Evolutionary conservation across 1,140 invertebrate genomes (phyloP), one percentile per base, ranked within the genome.

Genomic region (Chelonus insularis): DNA sequence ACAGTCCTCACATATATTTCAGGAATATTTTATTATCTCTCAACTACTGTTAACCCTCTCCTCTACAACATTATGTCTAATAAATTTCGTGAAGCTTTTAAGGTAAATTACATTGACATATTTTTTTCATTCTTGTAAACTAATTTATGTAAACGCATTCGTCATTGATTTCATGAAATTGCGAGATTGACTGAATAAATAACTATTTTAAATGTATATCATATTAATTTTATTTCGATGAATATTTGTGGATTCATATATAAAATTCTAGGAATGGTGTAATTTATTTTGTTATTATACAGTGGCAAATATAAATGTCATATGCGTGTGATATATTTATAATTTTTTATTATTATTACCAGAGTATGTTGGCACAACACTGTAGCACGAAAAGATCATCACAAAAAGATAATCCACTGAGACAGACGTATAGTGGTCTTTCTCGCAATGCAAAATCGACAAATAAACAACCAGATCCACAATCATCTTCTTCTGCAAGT

Each of bases 61-160:
- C 84, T 94, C 1, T 95, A 94, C 76, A 90, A 91, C 72, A 90
- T 94, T 25, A 94, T 94, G 91, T 94, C 91, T 1, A 87, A 92
- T 72, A 92, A 93, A 76, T 95, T 93, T 69, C 83, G 91, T 51
- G 87, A 91, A 66, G 91, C 91, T 20, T 93, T 93, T 72, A 90
- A 90, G 86, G 89, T 91, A 51, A 39, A 20, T 23, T 43, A 14
- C 14, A 39, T 32, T 32, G 4, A 32, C 4, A 51, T 51, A 9
- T 16, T 18, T 18, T 14, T 51, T 29, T n/a, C n/a, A n/a, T n/a
- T n/a, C n/a, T n/a, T n/a, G n/a, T n/a, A n/a, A n/a, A n/a, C n/a
- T n/a, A n/a, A n/a, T n/a, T n/a, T n/a, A n/a, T n/a, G n/a, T n/a
- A n/a, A n/a, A n/a, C n/a, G n/a, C n/a, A n/a, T n/a, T n/a, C n/a